Evolutionary conservation across 1,140 invertebrate genomes (phyloP).

Genomic region (Heliconius congener): DNA sequence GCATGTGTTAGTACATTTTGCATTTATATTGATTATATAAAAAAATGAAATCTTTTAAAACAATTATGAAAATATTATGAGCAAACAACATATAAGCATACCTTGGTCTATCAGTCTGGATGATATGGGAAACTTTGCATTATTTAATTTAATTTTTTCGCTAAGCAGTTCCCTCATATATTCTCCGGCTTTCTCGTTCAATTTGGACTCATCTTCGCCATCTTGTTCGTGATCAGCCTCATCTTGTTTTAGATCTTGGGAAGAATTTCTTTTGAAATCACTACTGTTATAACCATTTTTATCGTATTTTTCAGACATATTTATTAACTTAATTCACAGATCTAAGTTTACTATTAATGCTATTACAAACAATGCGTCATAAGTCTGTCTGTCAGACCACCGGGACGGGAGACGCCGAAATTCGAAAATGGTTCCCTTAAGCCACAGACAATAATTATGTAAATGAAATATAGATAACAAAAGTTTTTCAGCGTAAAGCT

Average conservation of each 20-base stretch:
- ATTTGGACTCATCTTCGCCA: slow-evolving; percentile 75
- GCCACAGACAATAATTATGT: not conserved
- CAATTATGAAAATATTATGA: slow-evolving; percentile 15
- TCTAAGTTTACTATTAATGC: not conserved
- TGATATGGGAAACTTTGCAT: slow-evolving; percentile 86
- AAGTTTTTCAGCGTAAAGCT: not conserved
- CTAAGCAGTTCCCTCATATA: slow-evolving; percentile 88
- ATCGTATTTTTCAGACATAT: slow-evolving; percentile 64
- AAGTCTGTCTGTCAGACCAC: not conserved
- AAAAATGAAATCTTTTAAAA: not conserved
- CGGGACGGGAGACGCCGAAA: slow-evolving; percentile 1
- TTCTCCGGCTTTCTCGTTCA: slow-evolving; percentile 87
- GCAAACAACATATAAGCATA: slow-evolving; percentile 54
- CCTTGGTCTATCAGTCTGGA: slow-evolving; percentile 88
- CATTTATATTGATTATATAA: not conserved
- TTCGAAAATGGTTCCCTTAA: not conserved
- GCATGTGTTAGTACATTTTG: not conserved
- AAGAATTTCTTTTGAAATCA: slow-evolving; percentile 82
- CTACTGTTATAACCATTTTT: slow-evolving; percentile 80
- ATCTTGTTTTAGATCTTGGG: slow-evolving; percentile 47
- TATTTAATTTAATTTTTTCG: slow-evolving; percentile 88
- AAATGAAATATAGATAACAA: not conserved
- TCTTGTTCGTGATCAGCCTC: slow-evolving; percentile 69
- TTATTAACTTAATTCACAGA: slow-evolving; percentile 22
- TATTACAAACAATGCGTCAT: slow-evolving; percentile 13